Evolutionary conservation across 1,140 invertebrate species (phyloP).

Genomic region (Rhizoglyphus robini): DNA sequence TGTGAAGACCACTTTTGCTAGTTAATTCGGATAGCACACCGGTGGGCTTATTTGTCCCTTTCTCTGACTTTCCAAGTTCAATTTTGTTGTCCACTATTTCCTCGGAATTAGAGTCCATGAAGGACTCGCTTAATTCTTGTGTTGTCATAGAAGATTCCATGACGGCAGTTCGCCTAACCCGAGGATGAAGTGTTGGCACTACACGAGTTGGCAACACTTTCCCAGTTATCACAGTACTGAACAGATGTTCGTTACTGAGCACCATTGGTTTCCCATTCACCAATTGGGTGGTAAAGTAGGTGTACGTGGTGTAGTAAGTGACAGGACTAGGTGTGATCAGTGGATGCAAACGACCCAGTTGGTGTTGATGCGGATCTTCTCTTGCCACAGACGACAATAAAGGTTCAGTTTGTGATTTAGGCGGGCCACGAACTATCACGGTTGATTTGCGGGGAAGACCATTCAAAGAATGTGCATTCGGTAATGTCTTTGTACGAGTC

Average conservation of each 20-base stretch:
- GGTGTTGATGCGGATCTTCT: not conserved
- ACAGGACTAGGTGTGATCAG: constrained; percentile 44
- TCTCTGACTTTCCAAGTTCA: not conserved
- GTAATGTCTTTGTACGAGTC: not conserved
- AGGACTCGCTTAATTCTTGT: not conserved
- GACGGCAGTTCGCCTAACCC: not conserved
- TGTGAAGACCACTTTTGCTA: not conserved
- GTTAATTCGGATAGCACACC: constrained; percentile 13
- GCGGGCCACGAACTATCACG: not conserved
- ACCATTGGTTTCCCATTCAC: constrained; percentile 58
- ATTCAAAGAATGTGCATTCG: not conserved
- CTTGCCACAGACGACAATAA: not conserved
- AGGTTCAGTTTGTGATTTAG: not conserved
- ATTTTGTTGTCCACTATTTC: constrained; percentile 3
- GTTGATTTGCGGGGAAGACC: not conserved
- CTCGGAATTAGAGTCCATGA: not conserved
- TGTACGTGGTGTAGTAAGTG: constrained; percentile 77
- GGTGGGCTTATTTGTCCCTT: not conserved
- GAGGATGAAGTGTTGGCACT: not conserved
- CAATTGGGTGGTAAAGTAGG: constrained; percentile 78
- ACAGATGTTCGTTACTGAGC: constrained; percentile 31
- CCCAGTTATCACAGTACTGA: constrained; percentile 32
- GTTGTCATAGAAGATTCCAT: not conserved
- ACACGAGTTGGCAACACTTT: constrained; percentile 15
- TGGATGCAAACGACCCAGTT: not conserved